These are phyloP conservation scores for Conus canariensis DNA, from an alignment of 2,888 invertebrate genomes.

Conservation along the genomic window DNA sequence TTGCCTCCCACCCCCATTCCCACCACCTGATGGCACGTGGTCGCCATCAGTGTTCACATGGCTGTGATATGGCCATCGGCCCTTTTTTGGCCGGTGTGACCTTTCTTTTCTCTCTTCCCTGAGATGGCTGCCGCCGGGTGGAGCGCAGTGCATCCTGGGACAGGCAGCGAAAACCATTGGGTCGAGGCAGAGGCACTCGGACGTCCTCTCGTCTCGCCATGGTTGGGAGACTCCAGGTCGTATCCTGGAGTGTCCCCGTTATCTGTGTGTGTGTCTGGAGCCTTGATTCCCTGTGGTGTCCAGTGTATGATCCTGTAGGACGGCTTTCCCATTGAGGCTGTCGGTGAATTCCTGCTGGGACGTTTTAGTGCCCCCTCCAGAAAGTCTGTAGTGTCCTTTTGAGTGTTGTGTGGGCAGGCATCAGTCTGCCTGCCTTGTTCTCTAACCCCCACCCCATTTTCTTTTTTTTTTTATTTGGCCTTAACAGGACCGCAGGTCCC, in stretches of 20 bases:
- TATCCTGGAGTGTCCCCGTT: neutral
- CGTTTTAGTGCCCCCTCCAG: neutral
- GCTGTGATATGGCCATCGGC: conserved; percentile 30
- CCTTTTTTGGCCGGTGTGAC: neutral
- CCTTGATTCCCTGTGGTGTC: neutral
- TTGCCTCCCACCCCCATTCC: neutral
- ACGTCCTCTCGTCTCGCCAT: neutral
- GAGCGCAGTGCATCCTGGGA: conserved; percentile 4
- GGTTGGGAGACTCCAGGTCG: neutral
- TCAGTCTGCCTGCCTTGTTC: neutral
- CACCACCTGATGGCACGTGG: neutral
- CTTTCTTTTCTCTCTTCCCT: neutral
- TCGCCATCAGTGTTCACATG: neutral
- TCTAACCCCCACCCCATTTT: neutral
- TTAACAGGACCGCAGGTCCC: neutral
- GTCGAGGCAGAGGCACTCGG: conserved; percentile 9
- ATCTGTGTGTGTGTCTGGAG: conserved; percentile 3
- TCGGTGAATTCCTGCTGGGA: neutral
- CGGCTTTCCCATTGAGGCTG: neutral
- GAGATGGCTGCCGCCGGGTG: conserved; percentile 4
- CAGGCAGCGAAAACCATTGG: conserved; percentile 26
- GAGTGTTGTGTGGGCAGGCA: neutral
- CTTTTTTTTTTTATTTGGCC: neutral
- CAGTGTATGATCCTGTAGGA: neutral
- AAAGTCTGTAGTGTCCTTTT: neutral